Evolutionary conservation across 2,113 vertebrate species (phyloP).

Genomic region (Cottus gobio): DNA sequence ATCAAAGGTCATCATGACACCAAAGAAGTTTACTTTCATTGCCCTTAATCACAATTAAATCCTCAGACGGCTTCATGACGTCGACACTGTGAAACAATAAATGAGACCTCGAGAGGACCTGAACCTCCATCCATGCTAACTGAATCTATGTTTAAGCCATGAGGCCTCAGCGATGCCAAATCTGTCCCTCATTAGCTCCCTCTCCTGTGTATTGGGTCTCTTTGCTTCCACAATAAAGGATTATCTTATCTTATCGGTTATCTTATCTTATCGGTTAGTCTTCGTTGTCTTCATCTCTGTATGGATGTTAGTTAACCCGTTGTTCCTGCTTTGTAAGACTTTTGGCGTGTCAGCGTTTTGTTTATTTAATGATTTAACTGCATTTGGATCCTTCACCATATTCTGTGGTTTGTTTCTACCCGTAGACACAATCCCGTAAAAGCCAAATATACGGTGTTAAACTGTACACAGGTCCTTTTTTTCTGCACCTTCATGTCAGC

Average conservation of each 20-base stretch:
- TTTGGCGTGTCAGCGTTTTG: no score
- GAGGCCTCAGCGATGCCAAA: conserved; percentile 3
- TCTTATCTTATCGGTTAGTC: neutral
- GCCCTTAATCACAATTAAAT: neutral
- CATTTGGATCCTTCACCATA: neutral
- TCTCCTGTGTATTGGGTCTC: neutral
- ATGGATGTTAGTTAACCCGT: neutral
- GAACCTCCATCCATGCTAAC: neutral
- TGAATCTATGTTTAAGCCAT: neutral
- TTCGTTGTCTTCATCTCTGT: no score
- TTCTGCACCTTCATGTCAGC: neutral
- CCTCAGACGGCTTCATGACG: neutral
- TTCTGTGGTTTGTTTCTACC: neutral
- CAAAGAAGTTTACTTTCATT: neutral
- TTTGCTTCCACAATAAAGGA: no score
- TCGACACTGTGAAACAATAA: conserved; percentile 7
- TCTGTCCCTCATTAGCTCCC: neutral
- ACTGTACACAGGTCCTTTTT: neutral
- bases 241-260: no score
- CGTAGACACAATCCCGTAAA: neutral
- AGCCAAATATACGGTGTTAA: neutral
- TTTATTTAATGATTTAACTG: neutral
- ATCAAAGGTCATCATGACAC: conserved; percentile 8
- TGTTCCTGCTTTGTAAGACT: neutral
- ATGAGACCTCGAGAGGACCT: neutral